Conservation (phyloP, 2,888 invertebrate species). For the Dexiosoma caninum region DNA sequence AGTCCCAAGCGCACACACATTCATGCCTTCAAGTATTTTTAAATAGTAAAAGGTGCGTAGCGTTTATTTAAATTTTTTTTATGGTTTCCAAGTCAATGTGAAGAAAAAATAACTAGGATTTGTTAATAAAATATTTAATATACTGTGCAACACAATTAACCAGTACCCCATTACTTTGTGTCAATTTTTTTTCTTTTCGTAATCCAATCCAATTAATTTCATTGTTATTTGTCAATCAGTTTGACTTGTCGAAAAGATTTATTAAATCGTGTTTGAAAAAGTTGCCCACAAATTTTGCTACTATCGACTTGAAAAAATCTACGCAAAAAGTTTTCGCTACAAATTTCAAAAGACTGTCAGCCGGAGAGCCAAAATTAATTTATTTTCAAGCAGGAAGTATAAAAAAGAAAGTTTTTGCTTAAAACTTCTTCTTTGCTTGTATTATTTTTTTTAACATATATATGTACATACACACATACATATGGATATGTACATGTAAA, state of each 20-base stretch:
- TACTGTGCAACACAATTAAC: slow-evolving; percentile 25
- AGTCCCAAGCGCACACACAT: not conserved
- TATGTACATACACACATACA: no score
- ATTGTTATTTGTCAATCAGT: slow-evolving; percentile 45
- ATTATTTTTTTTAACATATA: not conserved
- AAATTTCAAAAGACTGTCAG: not conserved
- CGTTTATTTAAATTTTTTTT: not conserved
- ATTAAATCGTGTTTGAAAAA: slow-evolving; percentile 41
- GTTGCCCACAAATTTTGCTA: slow-evolving; percentile 32
- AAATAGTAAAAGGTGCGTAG: slow-evolving; percentile 51
- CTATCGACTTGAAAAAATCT: slow-evolving; percentile 1
- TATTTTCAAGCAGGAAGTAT: slow-evolving; percentile 43
- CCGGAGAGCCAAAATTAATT: not conserved
- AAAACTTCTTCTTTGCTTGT: not conserved
- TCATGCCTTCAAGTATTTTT: not conserved
- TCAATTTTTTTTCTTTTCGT: not conserved
- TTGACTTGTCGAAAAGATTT: slow-evolving; percentile 44
- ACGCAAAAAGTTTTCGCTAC: slow-evolving; percentile 11
- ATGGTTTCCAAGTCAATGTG: not conserved
- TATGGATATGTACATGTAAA: no score
- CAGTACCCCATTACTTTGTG: not conserved
- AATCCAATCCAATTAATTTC: slow-evolving; percentile 20
- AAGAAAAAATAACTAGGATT: not conserved
- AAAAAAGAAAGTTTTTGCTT: slow-evolving; percentile 18
- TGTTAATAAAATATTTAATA: slow-evolving; percentile 44